These are phyloP conservation scores for Brachymystax lenok DNA, from an alignment of 2,797 vertebrate species.

Conservation along the genomic window DNA sequence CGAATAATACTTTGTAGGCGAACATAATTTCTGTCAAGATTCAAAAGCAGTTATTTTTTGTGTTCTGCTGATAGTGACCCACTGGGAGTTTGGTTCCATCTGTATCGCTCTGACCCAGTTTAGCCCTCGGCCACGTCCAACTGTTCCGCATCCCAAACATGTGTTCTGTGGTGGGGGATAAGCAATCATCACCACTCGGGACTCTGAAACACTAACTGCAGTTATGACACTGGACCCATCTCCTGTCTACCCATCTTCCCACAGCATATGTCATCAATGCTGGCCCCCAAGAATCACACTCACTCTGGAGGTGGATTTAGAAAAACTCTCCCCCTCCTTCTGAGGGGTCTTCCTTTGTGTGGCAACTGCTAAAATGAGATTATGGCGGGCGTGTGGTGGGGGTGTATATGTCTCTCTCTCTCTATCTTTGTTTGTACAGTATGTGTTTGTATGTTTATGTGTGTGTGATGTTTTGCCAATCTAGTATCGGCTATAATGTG, in stretches of 20 bases:
- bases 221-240: conserved; percentile 74
- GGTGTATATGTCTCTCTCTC: too few relatives aligned
- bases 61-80: conserved; percentile 72
- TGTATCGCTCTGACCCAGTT: conserved; percentile 83
- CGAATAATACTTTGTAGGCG: conserved; percentile 40
- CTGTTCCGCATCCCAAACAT: conserved; percentile 82
- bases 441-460: not conserved
- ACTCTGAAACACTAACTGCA: conserved; percentile 66
- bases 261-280: conserved; percentile 65
- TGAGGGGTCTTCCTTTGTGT: conserved; percentile 10
- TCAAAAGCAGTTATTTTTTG: conserved; percentile 53
- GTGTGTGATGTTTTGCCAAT: not conserved
- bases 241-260: conserved; percentile 50
- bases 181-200: conserved; percentile 64
- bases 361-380: conserved; percentile 12
- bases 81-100: conserved; percentile 80
- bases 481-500: not conserved
- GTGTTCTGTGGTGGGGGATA: conserved; percentile 80
- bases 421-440: conserved; percentile 8
- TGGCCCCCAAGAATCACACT: conserved; percentile 57
- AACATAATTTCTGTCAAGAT: conserved; percentile 59
- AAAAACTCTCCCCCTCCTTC: conserved; percentile 23
- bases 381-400: not conserved
- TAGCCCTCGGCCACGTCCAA: conserved; percentile 83
- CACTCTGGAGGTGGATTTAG: conserved; percentile 44